Conservation (phyloP, 2,797 vertebrate genomes). For the Eulemur albifrons region DNA sequence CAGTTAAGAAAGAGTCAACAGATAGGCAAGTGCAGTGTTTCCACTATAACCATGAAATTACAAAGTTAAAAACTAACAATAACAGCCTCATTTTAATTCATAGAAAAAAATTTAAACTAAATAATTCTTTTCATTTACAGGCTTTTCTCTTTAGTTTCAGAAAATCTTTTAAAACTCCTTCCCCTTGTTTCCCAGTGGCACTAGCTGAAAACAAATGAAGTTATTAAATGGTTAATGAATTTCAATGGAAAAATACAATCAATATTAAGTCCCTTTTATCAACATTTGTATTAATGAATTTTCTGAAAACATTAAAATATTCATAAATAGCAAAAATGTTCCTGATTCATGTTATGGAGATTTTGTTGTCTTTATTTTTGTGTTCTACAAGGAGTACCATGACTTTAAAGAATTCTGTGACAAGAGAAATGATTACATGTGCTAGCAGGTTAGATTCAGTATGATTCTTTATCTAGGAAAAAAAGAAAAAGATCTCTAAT, state of each 20-base stretch:
- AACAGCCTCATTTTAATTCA: background rate
- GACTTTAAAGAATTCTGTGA: background rate
- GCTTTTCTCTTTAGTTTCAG: conserved; percentile 25
- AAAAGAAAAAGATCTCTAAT: conserved; percentile 21
- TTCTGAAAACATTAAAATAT: background rate
- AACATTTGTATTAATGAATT: background rate
- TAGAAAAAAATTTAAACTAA: background rate
- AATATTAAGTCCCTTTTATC: background rate
- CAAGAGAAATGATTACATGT: background rate
- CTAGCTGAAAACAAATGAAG: background rate
- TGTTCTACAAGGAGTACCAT: background rate
- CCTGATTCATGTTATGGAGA: background rate
- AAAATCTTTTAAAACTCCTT: background rate
- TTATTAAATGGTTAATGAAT: background rate
- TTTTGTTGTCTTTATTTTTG: background rate
- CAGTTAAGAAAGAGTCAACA: background rate
- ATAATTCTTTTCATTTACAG: background rate
- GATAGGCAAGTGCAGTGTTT: background rate
- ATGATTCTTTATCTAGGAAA: background rate
- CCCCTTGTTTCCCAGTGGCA: background rate
- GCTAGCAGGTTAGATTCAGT: background rate
- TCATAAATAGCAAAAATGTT: conserved; percentile 28
- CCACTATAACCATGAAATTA: background rate
- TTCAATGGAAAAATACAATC: background rate
- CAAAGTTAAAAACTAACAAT: background rate